A percentile compares a stretch with the other conserved stretches of the same genome.
Evolutionary conservation across 2,888 invertebrate genomes (phyloP).

Genomic region (Asteroscopus sphinx): DNA sequence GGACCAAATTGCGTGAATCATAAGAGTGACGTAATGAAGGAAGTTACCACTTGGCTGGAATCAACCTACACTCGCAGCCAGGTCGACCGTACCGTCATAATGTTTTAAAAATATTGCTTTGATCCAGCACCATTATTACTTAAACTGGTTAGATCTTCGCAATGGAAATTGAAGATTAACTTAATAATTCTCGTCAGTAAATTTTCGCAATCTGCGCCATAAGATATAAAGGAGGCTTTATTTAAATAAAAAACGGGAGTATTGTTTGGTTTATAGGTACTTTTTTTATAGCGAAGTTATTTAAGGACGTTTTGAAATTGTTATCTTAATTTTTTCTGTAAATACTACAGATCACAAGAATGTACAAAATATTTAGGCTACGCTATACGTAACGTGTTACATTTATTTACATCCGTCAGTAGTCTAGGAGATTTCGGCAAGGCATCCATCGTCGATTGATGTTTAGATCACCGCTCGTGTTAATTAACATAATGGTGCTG

Average conservation of each 20-base stretch:
- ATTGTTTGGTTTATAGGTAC: slow-evolving; percentile 40
- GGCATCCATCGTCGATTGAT: slow-evolving; percentile 48
- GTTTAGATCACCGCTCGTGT: slow-evolving; percentile 67
- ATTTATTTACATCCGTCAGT: slow-evolving; percentile 41
- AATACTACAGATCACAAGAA: background rate
- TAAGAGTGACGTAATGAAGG: slow-evolving; percentile 85
- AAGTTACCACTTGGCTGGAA: slow-evolving; percentile 82
- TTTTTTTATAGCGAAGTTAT: slow-evolving; percentile 5
- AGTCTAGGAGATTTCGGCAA: slow-evolving; percentile 43
- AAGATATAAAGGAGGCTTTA: slow-evolving; percentile 44
- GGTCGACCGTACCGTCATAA: slow-evolving; percentile 68
- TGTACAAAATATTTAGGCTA: background rate
- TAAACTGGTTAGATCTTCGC: slow-evolving; percentile 67
- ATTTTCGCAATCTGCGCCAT: slow-evolving; percentile 57
- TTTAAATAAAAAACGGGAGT: slow-evolving; percentile 36
- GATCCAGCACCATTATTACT: slow-evolving; percentile 68
- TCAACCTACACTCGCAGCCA: slow-evolving; percentile 79
- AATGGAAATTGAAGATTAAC: slow-evolving; percentile 65
- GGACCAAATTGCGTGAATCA: slow-evolving; percentile 80
- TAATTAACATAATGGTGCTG: slow-evolving; percentile 79
- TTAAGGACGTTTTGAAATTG: slow-evolving; percentile 11
- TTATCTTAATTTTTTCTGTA: background rate
- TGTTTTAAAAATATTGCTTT: slow-evolving; percentile 73
- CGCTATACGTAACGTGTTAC: slow-evolving; percentile 5
- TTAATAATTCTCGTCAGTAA: slow-evolving; percentile 65